Conservation (phyloP, 2,797 vertebrate genomes). For the Xenentodon cancila region DNA sequence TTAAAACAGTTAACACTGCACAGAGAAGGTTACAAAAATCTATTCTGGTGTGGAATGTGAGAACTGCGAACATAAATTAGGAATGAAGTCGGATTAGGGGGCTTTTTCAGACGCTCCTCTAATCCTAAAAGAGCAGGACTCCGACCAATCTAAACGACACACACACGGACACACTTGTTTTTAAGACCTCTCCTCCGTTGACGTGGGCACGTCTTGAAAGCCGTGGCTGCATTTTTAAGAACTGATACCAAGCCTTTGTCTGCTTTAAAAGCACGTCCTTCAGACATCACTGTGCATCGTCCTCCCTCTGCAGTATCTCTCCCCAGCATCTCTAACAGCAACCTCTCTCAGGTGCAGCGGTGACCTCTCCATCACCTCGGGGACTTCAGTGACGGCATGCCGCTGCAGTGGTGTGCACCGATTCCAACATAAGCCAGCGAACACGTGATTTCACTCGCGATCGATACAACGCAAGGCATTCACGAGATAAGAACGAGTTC, state of each 20-base stretch:
- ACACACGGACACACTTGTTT: slow-evolving; percentile 26
- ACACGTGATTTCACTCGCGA: neutral
- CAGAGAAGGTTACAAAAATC: too few relatives aligned
- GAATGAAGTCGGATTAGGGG: slow-evolving; percentile 29
- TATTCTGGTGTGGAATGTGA: too few relatives aligned
- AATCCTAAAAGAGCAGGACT: slow-evolving; percentile 46
- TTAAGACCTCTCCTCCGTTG: slow-evolving; percentile 30
- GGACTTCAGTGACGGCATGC: slow-evolving; percentile 30
- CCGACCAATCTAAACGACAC: slow-evolving; percentile 25
- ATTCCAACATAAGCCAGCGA: slow-evolving; percentile 8
- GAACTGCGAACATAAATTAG: neutral
- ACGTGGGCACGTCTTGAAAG: slow-evolving; percentile 56
- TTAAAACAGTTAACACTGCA: too few relatives aligned
- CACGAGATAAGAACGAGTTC: slow-evolving; percentile 11
- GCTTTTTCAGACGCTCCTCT: slow-evolving; percentile 27
- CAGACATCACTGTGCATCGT: slow-evolving; percentile 3
- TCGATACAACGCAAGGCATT: neutral
- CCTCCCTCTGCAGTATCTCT: slow-evolving; percentile 3
- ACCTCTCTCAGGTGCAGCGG: slow-evolving; percentile 18
- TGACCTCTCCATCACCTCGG: slow-evolving; percentile 43
- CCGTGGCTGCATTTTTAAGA: slow-evolving; percentile 36
- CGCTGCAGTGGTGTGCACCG: slow-evolving; percentile 34
- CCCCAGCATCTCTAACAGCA: slow-evolving; percentile 16
- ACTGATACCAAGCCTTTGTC: slow-evolving; percentile 40
- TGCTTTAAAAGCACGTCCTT: slow-evolving; percentile 6